phyloP scores from a whole-genome alignment of 2,888 invertebrate species.

The Epinotia nisella region DNA sequence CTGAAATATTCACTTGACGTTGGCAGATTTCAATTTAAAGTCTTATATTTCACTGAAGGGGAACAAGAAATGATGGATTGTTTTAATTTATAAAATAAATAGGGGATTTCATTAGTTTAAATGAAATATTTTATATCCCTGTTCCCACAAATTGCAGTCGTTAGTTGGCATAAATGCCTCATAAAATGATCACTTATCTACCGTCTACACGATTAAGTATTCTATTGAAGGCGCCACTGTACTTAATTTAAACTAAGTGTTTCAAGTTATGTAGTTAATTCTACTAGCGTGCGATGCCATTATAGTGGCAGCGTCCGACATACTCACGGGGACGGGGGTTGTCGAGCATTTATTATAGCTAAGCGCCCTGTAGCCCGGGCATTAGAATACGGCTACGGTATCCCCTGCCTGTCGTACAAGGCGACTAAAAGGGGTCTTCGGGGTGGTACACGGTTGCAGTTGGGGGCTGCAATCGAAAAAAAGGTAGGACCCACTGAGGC shows the following conservation, averaged over 20 bases:
- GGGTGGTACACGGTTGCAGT: no score
- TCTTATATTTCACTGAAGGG: neutral
- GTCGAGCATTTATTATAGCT: neutral
- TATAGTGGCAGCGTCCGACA: conserved; percentile 24
- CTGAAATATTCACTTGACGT: conserved; percentile 3
- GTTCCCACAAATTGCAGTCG: conserved; percentile 10
- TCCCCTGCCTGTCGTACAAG: no score
- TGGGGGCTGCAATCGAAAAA: no score
- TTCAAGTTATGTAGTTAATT: conserved; percentile 46
- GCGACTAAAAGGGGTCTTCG: no score
- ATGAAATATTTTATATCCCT: neutral
- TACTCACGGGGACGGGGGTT: conserved; percentile 13
- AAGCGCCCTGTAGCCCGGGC: no score
- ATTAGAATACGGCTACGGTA: no score
- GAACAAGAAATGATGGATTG: neutral
- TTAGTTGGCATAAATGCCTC: conserved; percentile 22
- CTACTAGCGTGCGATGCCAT: conserved; percentile 33
- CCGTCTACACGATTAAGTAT: conserved; percentile 34
- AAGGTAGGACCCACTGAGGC: no score
- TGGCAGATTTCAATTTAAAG: neutral
- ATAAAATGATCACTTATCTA: conserved; percentile 35
- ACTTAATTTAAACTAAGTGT: conserved; percentile 45
- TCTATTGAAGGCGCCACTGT: conserved; percentile 41
- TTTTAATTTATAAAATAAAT: neutral
- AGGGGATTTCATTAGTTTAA: neutral